Evolutionary conservation across 2,797 vertebrate species (phyloP).

Genomic region (Meriones psammophilus): DNA sequence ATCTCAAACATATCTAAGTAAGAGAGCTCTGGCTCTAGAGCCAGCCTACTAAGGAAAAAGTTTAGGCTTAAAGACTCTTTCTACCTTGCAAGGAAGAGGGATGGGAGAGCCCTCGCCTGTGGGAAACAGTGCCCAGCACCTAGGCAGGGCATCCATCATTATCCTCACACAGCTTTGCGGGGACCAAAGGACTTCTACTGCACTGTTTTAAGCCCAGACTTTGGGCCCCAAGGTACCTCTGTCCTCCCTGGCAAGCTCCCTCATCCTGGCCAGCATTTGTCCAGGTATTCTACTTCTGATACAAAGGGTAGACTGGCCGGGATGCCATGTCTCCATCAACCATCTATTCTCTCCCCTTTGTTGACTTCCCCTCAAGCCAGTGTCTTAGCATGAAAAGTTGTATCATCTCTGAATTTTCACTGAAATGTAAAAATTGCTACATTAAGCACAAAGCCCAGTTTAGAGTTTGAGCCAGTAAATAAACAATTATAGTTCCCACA

Average conservation of each 20-base stretch:
- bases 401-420: conserved; percentile 18
- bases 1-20: neutral
- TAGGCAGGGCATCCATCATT: accelerated
- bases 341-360: neutral
- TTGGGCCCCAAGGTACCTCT: neutral
- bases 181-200: neutral
- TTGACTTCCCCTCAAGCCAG: neutral
- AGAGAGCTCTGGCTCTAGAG: neutral
- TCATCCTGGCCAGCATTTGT: too few relatives aligned
- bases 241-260: too few relatives aligned
- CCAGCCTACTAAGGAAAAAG: neutral
- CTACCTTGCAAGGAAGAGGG: accelerated
- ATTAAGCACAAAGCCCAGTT: conserved; percentile 70
- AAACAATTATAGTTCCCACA: conserved; percentile 80
- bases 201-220: neutral
- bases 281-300: neutral
- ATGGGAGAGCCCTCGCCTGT: accelerated
- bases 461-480: conserved; percentile 80
- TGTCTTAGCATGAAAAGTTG: neutral
- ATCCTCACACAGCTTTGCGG: neutral
- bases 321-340: neutral
- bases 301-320: accelerated
- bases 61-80: neutral
- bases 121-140: accelerated
- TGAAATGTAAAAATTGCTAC: conserved; percentile 57